A percentile compares a stretch with the other conserved stretches of the same genome.
phyloP scores from a whole-genome alignment of 1,140 invertebrate species.

The Chelonus insularis region DNA sequence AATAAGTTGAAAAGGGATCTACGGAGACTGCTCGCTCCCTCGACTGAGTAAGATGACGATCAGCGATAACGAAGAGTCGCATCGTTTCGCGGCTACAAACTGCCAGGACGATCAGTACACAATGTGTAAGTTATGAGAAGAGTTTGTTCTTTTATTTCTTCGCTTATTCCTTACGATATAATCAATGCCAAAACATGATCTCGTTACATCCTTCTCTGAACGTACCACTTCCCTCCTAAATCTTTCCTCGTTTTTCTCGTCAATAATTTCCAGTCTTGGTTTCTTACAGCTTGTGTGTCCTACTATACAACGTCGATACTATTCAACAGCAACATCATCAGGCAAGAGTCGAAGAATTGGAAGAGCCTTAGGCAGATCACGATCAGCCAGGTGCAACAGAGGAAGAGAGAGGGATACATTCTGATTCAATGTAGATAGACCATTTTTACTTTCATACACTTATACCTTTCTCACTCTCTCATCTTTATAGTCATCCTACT shows the following conservation, averaged over 20 bases:
- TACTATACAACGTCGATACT: background rate
- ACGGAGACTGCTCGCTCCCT: background rate
- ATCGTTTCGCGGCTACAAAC: conserved; percentile 28
- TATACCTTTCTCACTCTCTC: conserved; percentile 27
- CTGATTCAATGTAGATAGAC: conserved; percentile 31
- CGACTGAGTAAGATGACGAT: conserved; percentile 22
- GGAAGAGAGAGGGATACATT: conserved; percentile 1
- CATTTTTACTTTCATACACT: conserved; percentile 26
- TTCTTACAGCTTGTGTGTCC: conserved; percentile 15
- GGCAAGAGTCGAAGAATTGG: conserved; percentile 7
- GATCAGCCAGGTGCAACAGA: conserved; percentile 50
- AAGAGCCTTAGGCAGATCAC: conserved; percentile 46
- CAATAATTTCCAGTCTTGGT: background rate
- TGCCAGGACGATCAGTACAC: conserved; percentile 29
- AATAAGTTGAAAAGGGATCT: conserved; percentile 1
- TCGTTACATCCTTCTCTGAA: background rate
- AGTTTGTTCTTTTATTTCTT: conserved; percentile 3
- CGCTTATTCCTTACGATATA: no score
- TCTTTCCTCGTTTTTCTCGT: background rate
- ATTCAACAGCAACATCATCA: background rate
- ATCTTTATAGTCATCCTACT: conserved; percentile 14
- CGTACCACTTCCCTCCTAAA: no score
- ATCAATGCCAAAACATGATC: no score
- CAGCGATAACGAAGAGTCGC: conserved; percentile 26
- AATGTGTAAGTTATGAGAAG: conserved; percentile 29